A percentile compares a stretch with the other conserved stretches of the same genome.
These are phyloP conservation scores for Pagetopsis macropterus DNA, from an alignment of 2,797 vertebrate species.

Conservation along the genomic window DNA sequence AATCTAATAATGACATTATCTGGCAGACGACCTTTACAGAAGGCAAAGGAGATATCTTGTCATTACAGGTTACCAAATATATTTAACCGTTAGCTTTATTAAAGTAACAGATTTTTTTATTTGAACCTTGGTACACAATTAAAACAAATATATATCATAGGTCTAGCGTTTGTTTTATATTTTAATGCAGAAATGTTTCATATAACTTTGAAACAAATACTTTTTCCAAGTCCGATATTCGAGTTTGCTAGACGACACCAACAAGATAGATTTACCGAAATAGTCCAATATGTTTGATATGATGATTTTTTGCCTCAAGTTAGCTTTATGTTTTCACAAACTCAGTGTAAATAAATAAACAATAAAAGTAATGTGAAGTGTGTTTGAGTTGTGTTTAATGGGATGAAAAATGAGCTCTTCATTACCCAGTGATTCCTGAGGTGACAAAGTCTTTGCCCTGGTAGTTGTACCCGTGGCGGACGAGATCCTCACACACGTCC, in stretches of 20 bases:
- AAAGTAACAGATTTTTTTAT: too few species aligned
- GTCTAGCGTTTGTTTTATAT: too few species aligned
- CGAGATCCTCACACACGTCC: constrained; percentile 97
- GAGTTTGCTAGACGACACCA: background rate
- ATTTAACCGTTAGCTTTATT: too few species aligned
- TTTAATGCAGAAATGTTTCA: too few species aligned
- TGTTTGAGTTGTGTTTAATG: background rate
- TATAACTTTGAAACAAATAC: too few species aligned
- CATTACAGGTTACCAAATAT: too few species aligned
- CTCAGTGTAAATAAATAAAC: background rate
- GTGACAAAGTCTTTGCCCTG: constrained; percentile 98
- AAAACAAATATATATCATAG: too few species aligned
- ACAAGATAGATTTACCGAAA: background rate
- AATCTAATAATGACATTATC: too few species aligned
- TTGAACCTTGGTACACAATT: too few species aligned
- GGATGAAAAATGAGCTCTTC: background rate
- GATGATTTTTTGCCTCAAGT: background rate
- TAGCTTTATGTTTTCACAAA: background rate
- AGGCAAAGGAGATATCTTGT: too few species aligned
- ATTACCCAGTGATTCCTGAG: constrained; percentile 98
- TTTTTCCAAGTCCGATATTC: background rate
- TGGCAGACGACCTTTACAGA: too few species aligned
- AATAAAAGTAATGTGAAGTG: background rate
- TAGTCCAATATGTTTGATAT: background rate
- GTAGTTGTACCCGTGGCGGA: constrained; percentile 97